Evolutionary conservation across 2,113 vertebrate genomes (phyloP), one percentile per base, ranked within the genome.

Genomic region (Cavia porcellus): DNA sequence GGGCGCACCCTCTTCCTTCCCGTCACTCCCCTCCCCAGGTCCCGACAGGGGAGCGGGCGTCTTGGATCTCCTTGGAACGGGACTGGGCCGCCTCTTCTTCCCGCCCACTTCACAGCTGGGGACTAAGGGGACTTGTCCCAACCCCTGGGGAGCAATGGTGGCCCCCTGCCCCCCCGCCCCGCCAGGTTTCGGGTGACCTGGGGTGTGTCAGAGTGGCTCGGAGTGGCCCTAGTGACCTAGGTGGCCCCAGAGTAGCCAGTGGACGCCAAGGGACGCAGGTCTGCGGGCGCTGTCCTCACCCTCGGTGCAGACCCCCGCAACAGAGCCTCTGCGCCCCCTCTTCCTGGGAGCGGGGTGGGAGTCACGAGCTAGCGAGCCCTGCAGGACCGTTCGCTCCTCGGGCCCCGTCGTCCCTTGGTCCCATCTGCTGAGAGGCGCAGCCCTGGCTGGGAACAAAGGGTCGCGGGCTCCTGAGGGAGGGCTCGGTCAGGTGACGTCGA

Each of bases 391-490:
- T 25, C 5, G 20, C 68, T 17, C 62, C 14, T 30, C 22, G 4
- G 5, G 14, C 4, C 50, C 4, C 19, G 35, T 25, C 28, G 45
- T 38, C n/a, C 3, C 14, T 25, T 25, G 32, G 52, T 59, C 52
- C 1, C 28, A 1, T 19, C 19, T 84, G 75, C 75, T 17, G 45
- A 47, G 45, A 50, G 25, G 45, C 45, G 45, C 75, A 79, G 75
- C 75, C 75, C n/a, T 68, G 12, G 45, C 75, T 91, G 2, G 62
- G n/a, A 89, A 86, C 90, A 91, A 80, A 96, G 95, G 75, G 75
- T 79, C 75, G 45, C 75, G 7, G 45, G 75, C 75, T 79, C 75
- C 14, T 28, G 75, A 50, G 75, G 75, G 45, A 79, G 75, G 75
- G 45, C 75, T 77, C 45, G 75, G 75, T 79, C 75, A 79, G 42